Conservation (phyloP, 1,140 invertebrate genomes). For the Mizuhopecten yessoensis region DNA sequence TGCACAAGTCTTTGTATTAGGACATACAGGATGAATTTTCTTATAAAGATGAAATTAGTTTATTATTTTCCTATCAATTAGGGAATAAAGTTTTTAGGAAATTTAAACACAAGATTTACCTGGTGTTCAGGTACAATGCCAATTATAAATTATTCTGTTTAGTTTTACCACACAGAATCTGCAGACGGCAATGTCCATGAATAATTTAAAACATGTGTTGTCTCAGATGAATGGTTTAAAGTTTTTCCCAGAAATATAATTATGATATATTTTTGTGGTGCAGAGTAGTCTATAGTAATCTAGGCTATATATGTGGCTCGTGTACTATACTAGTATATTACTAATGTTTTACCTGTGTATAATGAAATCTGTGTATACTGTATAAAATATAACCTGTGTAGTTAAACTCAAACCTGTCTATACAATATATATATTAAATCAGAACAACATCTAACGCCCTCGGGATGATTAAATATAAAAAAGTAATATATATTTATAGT, state of each 20-base stretch:
- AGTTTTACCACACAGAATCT: neutral
- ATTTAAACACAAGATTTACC: neutral
- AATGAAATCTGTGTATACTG: no score
- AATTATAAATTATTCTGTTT: neutral
- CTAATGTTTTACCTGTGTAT: no score
- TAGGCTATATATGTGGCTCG: no score
- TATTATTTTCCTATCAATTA: conserved; percentile 20
- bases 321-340: no score
- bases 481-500: no score
- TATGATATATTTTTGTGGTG: no score
- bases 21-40: neutral
- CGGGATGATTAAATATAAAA: no score
- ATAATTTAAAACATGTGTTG: neutral
- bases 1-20: conserved; percentile 14
- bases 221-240: neutral
- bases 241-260: neutral
- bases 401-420: no score
- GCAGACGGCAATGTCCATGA: neutral
- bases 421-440: no score
- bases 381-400: no score
- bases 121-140: neutral
- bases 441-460: no score
- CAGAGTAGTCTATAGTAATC: no score
- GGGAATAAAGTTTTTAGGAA: neutral
- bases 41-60: neutral